Evolutionary conservation across 2,113 vertebrate genomes (phyloP).

Genomic region (Tor tambroides): DNA sequence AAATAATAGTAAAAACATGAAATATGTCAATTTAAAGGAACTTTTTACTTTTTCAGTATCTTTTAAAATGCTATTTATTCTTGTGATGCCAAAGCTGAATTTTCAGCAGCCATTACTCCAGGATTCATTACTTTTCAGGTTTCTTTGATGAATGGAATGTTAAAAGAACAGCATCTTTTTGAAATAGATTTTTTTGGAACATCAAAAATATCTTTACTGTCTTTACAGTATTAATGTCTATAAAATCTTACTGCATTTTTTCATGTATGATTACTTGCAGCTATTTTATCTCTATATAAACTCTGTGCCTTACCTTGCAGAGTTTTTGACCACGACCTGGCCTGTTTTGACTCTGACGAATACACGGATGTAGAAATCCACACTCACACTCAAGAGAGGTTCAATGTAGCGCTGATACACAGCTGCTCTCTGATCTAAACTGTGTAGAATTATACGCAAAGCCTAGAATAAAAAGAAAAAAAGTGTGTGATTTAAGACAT

Average conservation of each 20-base stretch:
- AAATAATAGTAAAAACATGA: too few relatives aligned
- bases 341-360: constrained; percentile 87
- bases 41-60: too few relatives aligned
- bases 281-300: neutral
- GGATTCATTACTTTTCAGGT: too few relatives aligned
- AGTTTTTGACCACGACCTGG: constrained; percentile 89
- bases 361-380: constrained; percentile 90
- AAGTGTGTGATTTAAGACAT: neutral
- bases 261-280: constrained; percentile 31
- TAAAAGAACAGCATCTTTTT: too few relatives aligned
- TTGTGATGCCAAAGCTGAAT: too few relatives aligned
- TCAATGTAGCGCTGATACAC: constrained; percentile 90
- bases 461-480: constrained; percentile 71
- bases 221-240: too few relatives aligned
- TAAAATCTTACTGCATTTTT: neutral
- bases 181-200: too few relatives aligned
- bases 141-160: too few relatives aligned
- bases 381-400: constrained; percentile 88
- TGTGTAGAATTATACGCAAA: constrained; percentile 88
- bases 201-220: too few relatives aligned
- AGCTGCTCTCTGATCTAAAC: constrained; percentile 85
- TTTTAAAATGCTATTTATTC: neutral
- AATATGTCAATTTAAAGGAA: too few relatives aligned
- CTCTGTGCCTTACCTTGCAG: constrained; percentile 81
- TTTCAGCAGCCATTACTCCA: too few relatives aligned